phyloP scores from a whole-genome alignment of 2,797 vertebrate species.

The Sebastes alutus region DNA sequence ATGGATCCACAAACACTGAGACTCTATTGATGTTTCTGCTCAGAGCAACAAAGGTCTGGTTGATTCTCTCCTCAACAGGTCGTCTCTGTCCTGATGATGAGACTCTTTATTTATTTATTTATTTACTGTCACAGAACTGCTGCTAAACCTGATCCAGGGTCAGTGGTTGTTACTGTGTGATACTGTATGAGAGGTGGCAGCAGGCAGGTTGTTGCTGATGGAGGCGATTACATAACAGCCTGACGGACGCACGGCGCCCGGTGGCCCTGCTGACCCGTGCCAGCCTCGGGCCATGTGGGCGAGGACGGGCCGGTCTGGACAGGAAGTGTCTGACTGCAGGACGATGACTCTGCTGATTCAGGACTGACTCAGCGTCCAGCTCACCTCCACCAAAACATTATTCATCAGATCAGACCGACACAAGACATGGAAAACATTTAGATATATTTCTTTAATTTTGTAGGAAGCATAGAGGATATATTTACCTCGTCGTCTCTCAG shows the following conservation, averaged over 20 bases:
- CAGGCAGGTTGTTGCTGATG: neutral
- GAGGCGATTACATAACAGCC: constrained; percentile 29
- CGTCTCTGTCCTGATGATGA: neutral
- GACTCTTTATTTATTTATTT: no score
- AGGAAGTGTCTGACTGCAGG: constrained; percentile 38
- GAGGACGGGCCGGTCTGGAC: constrained; percentile 21
- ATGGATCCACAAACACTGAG: neutral
- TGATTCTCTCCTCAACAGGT: neutral
- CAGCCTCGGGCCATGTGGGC: constrained; percentile 45
- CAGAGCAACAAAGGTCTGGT: neutral
- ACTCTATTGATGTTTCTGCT: no score
- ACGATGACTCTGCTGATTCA: constrained; percentile 28
- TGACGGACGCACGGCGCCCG: constrained; percentile 16
- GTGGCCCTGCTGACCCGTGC: constrained; percentile 1
- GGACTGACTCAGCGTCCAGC: constrained; percentile 3
- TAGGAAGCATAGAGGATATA: neutral
- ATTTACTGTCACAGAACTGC: no score
- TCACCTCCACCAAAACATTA: neutral
- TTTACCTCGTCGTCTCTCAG: neutral
- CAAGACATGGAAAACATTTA: neutral
- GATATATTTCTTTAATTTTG: neutral
- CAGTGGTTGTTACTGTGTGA: neutral
- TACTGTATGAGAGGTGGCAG: no score
- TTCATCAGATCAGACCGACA: neutral
- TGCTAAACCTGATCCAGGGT: neutral